A percentile compares a stretch with the other conserved stretches of the same genome.
Conservation (phyloP, 2,888 invertebrate species). For the Hydroisotoma schaefferi region DNA sequence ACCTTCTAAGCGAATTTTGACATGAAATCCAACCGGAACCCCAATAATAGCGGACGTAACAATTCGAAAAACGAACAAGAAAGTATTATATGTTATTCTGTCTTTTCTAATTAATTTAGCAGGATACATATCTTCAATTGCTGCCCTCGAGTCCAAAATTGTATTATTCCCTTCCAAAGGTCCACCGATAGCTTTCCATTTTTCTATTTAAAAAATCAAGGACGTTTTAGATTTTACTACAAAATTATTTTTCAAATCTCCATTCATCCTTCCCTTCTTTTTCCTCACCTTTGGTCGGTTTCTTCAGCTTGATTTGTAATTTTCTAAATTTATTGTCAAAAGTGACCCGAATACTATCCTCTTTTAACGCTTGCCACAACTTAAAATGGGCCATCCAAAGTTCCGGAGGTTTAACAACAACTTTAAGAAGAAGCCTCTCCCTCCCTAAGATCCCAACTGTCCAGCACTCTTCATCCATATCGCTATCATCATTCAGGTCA, state of each 20-base stretch:
- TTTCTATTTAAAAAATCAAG: conserved; percentile 17
- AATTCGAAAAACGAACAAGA: conserved; percentile 26
- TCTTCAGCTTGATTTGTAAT: conserved; percentile 30
- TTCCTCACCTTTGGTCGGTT: conserved; percentile 33
- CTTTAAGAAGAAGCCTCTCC: conserved; percentile 38
- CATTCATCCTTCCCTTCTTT: too few species aligned
- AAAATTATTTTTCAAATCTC: not conserved
- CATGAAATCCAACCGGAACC: conserved; percentile 41
- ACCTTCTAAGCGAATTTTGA: conserved; percentile 26
- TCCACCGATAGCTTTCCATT: conserved; percentile 36
- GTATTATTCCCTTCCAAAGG: conserved; percentile 30
- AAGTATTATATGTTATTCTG: conserved; percentile 28
- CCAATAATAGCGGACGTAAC: conserved; percentile 25
- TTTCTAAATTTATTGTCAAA: conserved; percentile 37
- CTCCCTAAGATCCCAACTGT: conserved; percentile 33
- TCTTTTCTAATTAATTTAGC: conserved; percentile 28
- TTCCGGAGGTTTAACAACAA: conserved; percentile 41
- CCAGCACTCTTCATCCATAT: conserved; percentile 39
- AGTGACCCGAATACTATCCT: conserved; percentile 27
- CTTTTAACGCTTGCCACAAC: conserved; percentile 28
- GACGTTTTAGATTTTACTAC: not conserved
- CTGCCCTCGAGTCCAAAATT: conserved; percentile 29
- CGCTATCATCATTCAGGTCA: conserved; percentile 10
- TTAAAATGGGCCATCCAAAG: conserved; percentile 41
- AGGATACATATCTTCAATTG: conserved; percentile 33